A percentile compares a stretch with the other conserved stretches of the same genome.
Conservation (phyloP, 2,888 invertebrate species). For the Xylota segnis region DNA sequence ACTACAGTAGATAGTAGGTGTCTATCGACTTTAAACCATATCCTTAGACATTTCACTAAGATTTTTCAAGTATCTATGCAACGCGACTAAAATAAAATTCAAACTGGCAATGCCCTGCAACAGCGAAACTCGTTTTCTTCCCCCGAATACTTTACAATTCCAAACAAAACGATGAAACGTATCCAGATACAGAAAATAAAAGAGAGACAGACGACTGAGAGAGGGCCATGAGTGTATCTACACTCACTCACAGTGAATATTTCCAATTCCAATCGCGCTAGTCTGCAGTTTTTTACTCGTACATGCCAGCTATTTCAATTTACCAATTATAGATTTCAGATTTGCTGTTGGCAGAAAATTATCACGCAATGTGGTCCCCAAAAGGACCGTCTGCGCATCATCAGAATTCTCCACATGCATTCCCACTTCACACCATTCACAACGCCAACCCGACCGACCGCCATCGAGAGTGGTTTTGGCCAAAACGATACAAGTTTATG, state of each 20-base stretch:
- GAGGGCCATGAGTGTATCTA: not conserved
- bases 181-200: not conserved
- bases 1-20: too few relatives aligned
- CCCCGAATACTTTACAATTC: not conserved
- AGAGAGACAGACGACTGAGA: not conserved
- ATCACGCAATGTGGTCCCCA: slow-evolving; percentile 9
- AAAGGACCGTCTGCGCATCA: slow-evolving; percentile 30
- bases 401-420: slow-evolving; percentile 21
- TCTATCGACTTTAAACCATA: too few relatives aligned
- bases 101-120: slow-evolving; percentile 26
- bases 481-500: slow-evolving; percentile 47
- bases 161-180: slow-evolving; percentile 6
- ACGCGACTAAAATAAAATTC: too few relatives aligned
- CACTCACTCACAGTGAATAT: slow-evolving; percentile 12
- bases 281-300: slow-evolving; percentile 1
- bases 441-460: too few relatives aligned
- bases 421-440: slow-evolving; percentile 6
- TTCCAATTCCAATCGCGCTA: not conserved
- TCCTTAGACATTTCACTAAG: too few relatives aligned
- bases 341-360: slow-evolving; percentile 20
- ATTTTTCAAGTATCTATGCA: too few relatives aligned
- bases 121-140: slow-evolving; percentile 28
- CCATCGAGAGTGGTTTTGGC: slow-evolving; percentile 1
- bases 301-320: not conserved
- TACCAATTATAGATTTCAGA: slow-evolving; percentile 18